Evolutionary conservation across 2,113 vertebrate genomes (phyloP), one percentile per base, ranked within the genome.

Genomic region (Lichenostomus cassidix): DNA sequence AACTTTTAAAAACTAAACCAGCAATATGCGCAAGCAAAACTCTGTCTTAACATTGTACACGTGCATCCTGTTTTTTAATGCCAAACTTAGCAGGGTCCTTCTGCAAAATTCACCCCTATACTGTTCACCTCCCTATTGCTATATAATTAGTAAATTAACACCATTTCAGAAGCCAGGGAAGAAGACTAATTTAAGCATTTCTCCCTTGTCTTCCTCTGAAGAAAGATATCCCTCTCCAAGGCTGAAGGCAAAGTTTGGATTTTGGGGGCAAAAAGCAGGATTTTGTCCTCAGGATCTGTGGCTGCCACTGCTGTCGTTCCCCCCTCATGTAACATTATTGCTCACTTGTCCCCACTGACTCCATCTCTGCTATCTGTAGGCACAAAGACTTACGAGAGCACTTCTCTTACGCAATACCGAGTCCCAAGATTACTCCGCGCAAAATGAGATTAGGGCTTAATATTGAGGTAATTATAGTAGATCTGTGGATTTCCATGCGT

Each of bases 401-500:
- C 56, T 80, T 86, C 85, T 67, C 79, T 96, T 95, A 96, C 2
- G 86, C 91, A 94, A 94, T 44, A 47, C 56, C 0, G 0, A 93
- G 83, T 81, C 68, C 80, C 68, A 92, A 90, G 95, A 95, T 93
- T 95, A 94, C 94, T 93, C 28, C 11, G 58, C 64, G 83, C 76
- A 93, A 80, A 95, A 95, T 87, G 83, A 89, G 94, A 96, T 96
- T 93, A 96, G 63, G 67, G 74, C 74, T 96, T 96, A 94, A 94
- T 96, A 96, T 94, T 94, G 90, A 94, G 79, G 83, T 95, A 92
- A 92, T 92, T 94, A 90, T 68, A 92, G 91, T 12, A 95, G 92
- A 94, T 86, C 90, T 80, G 56, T 77, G 71, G 94, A 86, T 92
- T 46, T 83, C 92, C 83, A 86, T 9, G 27, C 0, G 0, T 41